Evolutionary conservation across 2,797 vertebrate genomes (phyloP).

Genomic region (Acomys russatus): DNA sequence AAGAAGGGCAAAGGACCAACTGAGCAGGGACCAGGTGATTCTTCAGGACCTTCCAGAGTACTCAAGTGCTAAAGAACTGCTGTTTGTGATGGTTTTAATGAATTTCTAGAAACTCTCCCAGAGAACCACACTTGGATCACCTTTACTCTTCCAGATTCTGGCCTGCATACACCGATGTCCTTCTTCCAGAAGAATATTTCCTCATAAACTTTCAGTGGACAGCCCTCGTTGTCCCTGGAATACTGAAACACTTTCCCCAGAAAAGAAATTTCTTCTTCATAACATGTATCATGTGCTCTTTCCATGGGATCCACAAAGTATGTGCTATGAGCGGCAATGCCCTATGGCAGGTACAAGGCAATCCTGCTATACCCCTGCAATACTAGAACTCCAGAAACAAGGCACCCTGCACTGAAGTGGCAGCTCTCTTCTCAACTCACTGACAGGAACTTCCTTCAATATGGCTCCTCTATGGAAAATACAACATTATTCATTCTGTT

Average conservation of each 20-base stretch:
- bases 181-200: not conserved
- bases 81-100: constrained; percentile 10
- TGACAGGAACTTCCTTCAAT: constrained; percentile 61
- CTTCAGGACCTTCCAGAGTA: not conserved
- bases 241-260: constrained; percentile 60
- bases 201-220: constrained; percentile 23
- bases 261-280: constrained; percentile 61
- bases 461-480: constrained; percentile 56
- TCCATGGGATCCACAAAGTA: constrained; percentile 50
- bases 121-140: constrained; percentile 59
- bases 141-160: constrained; percentile 37
- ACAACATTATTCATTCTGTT: constrained; percentile 71
- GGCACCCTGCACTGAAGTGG: constrained; percentile 46
- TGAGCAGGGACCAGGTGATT: not conserved
- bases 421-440: constrained; percentile 52
- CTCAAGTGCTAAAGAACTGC: not conserved
- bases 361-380: constrained; percentile 47
- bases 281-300: constrained; percentile 45
- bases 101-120: constrained; percentile 45
- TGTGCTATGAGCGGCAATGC: constrained; percentile 61
- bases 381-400: constrained; percentile 34
- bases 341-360: not conserved
- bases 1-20: constrained; percentile 48
- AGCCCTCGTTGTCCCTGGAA: constrained; percentile 51
- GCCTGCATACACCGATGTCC: constrained; percentile 51